Conservation (phyloP, 2,797 vertebrate species). For the Sebastes oblongus region DNA sequence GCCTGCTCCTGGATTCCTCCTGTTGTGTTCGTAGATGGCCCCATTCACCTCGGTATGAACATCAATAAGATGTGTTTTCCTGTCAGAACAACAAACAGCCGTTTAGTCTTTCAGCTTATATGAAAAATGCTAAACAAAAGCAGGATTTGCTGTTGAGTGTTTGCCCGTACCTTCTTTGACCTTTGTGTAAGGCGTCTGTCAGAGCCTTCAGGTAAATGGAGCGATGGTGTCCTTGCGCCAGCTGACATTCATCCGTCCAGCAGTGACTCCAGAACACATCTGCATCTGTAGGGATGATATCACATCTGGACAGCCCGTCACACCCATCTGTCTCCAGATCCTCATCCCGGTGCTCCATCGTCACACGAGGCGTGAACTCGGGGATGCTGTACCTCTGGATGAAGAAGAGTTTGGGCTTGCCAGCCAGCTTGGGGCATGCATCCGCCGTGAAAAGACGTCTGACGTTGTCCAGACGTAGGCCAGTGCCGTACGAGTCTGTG, state of each 20-base stretch:
- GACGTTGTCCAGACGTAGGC: constrained; percentile 79
- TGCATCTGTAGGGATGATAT: constrained; percentile 82
- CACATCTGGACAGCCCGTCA: background rate
- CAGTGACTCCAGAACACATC: constrained; percentile 95
- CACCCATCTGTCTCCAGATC: constrained; percentile 83
- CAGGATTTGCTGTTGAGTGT: background rate
- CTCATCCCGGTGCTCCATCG: constrained; percentile 26
- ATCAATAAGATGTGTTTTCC: constrained; percentile 83
- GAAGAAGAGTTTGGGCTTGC: constrained; percentile 96
- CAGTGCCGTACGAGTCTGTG: constrained; percentile 66
- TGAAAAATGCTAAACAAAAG: background rate
- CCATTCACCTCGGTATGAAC: constrained; percentile 85
- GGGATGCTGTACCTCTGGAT: constrained; percentile 87
- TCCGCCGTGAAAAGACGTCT: constrained; percentile 82
- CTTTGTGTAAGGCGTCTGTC: constrained; percentile 75
- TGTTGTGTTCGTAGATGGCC: constrained; percentile 83
- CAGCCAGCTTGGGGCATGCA: constrained; percentile 81
- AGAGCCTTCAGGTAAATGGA: constrained; percentile 86
- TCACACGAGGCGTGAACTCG: constrained; percentile 21
- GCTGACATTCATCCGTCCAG: constrained; percentile 75
- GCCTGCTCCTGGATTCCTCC: constrained; percentile 55
- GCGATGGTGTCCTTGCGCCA: constrained; percentile 61
- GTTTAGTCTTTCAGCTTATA: background rate
- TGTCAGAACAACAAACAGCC: constrained; percentile 67
- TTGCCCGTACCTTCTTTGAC: constrained; percentile 69